Conservation (phyloP, 1,140 invertebrate genomes). For the Laupala kohalensis region DNA sequence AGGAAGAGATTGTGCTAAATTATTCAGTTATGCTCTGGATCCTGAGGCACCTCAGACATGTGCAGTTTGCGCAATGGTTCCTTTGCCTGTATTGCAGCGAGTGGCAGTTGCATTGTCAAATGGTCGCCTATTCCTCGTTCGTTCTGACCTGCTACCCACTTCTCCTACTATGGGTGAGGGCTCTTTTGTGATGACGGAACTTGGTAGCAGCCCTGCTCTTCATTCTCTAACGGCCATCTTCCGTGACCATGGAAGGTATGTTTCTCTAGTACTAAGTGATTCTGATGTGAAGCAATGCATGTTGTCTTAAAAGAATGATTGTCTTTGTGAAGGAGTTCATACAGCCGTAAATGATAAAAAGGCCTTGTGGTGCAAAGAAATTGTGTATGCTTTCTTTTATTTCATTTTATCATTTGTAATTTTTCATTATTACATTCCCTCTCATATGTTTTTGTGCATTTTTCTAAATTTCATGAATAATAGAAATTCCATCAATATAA, state of each 20-base stretch:
- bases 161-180: slow-evolving; percentile 49
- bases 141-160: slow-evolving; percentile 41
- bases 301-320: too few relatives aligned
- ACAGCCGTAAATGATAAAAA: too few relatives aligned
- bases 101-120: slow-evolving; percentile 59
- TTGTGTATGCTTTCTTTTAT: too few relatives aligned
- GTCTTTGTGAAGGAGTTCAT: too few relatives aligned
- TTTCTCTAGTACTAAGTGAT: too few relatives aligned
- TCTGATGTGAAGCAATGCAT: too few relatives aligned
- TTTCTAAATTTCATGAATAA: too few relatives aligned
- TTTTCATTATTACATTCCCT: too few relatives aligned
- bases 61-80: slow-evolving; percentile 47
- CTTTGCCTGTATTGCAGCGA: slow-evolving; percentile 46
- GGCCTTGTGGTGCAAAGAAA: too few relatives aligned
- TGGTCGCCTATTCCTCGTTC: slow-evolving; percentile 60
- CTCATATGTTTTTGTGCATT: too few relatives aligned
- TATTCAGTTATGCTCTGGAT: slow-evolving; percentile 42
- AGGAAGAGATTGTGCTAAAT: slow-evolving; percentile 33
- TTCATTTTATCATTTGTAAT: too few relatives aligned
- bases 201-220: slow-evolving; percentile 48
- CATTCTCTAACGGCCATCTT: slow-evolving; percentile 40
- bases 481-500: too few relatives aligned
- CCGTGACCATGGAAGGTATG: slow-evolving; percentile 19
- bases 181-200: slow-evolving; percentile 61
- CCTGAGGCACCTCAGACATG: slow-evolving; percentile 29